Evolutionary conservation across 2,888 invertebrate species (phyloP).

Genomic region (Tipula confusa): DNA sequence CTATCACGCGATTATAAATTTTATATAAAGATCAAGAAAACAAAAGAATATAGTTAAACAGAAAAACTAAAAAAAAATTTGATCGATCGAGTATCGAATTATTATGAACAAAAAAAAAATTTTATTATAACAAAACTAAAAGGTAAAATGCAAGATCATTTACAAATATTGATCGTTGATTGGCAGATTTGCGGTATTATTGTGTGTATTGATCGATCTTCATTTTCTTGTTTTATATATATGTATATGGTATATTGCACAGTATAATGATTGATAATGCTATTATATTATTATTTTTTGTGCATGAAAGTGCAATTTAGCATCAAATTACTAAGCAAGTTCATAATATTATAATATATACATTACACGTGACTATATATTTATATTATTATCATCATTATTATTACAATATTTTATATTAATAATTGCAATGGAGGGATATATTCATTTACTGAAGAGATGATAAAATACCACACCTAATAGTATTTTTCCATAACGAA

Average conservation of each 20-base stretch:
- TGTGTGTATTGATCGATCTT: not conserved
- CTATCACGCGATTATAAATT: constrained; percentile 29
- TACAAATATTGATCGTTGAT: constrained; percentile 27
- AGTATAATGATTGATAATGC: constrained; percentile 4
- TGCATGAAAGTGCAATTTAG: constrained; percentile 32
- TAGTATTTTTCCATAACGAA: not conserved
- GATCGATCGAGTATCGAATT: constrained; percentile 27
- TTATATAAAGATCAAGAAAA: not conserved
- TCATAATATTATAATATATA: constrained; percentile 30
- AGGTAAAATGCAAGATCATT: constrained; percentile 25
- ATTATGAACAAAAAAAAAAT: not conserved
- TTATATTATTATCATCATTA: not conserved
- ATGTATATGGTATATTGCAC: not conserved
- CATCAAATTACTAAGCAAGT: constrained; percentile 33
- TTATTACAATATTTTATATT: not conserved
- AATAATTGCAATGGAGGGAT: too few relatives aligned
- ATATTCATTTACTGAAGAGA: not conserved
- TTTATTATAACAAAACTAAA: not conserved
- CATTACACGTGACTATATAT: constrained; percentile 34
- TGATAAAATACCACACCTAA: not conserved
- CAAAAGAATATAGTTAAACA: not conserved
- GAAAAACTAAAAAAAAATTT: not conserved
- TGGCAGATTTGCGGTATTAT: constrained; percentile 21
- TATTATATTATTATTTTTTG: not conserved
- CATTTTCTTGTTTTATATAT: not conserved